These are phyloP conservation scores for Dioctria rufipes DNA, from an alignment of 2,888 invertebrate genomes.

Conservation along the genomic window DNA sequence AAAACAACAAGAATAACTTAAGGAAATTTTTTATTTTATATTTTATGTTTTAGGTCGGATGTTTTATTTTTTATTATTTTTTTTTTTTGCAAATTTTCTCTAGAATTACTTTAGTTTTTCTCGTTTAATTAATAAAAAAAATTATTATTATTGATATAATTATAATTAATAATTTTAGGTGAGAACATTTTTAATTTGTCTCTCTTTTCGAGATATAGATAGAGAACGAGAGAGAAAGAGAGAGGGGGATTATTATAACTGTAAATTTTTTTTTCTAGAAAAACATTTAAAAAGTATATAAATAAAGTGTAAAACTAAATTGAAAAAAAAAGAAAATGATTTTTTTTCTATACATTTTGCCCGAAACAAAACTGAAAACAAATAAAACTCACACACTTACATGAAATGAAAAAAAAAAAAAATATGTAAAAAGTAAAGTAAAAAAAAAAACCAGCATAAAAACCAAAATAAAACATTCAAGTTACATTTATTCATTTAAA, in stretches of 20 bases:
- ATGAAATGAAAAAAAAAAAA: constrained; percentile 36
- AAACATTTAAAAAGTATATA: constrained; percentile 33
- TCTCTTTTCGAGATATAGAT: not conserved
- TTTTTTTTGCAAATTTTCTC: constrained; percentile 23
- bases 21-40: constrained; percentile 38
- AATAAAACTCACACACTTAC: constrained; percentile 3
- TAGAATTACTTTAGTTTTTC: constrained; percentile 38
- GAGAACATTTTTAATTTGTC: not conserved
- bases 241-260: not conserved
- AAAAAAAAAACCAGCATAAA: not conserved
- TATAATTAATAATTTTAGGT: no score
- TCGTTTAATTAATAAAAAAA: not conserved
- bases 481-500: not conserved
- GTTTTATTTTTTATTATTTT: constrained; percentile 7
- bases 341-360: constrained; percentile 33
- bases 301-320: constrained; percentile 34
- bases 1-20: constrained; percentile 6
- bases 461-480: not conserved
- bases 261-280: constrained; percentile 32
- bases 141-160: not conserved
- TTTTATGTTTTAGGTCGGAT: not conserved
- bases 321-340: constrained; percentile 16
- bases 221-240: no score
- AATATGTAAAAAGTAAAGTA: constrained; percentile 30
- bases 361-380: not conserved